A percentile compares a stretch with the other conserved stretches of the same genome.
These are phyloP conservation scores for Hycleus phaleratus DNA, from an alignment of 1,140 invertebrate species.

Conservation along the genomic window DNA sequence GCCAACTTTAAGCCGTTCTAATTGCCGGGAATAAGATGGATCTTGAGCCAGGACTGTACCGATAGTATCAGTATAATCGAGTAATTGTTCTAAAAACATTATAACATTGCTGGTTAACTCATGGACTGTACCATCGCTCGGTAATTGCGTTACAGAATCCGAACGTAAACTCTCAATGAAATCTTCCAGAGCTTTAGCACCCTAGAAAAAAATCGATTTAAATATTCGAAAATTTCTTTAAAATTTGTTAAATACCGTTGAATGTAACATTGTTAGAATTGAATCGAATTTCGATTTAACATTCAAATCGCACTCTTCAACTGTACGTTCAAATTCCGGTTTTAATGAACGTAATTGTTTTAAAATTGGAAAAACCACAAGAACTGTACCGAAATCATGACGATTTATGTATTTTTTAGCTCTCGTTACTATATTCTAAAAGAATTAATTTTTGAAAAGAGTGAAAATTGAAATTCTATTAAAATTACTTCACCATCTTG, in stretches of 20 bases:
- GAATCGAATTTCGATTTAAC: conserved; percentile 65
- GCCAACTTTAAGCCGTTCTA: conserved; percentile 40
- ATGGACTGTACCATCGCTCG: conserved; percentile 93
- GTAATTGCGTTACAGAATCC: conserved; percentile 74
- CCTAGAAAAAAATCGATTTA: conserved; percentile 45
- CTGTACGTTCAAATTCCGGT: conserved; percentile 74
- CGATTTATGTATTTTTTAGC: conserved; percentile 71
- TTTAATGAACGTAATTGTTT: conserved; percentile 73
- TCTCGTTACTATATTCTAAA: conserved; percentile 62
- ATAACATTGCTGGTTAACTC: conserved; percentile 90
- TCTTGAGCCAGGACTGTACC: conserved; percentile 57
- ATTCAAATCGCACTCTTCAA: conserved; percentile 63
- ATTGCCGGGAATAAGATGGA: conserved; percentile 48
- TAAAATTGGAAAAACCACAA: conserved; percentile 80
- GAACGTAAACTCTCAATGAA: conserved; percentile 85
- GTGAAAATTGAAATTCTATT: not conserved
- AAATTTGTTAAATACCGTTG: conserved; percentile 50
- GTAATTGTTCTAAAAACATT: conserved; percentile 77
- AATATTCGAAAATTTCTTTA: not conserved
- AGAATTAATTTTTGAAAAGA: conserved; percentile 11
- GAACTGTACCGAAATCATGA: conserved; percentile 74
- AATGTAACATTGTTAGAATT: conserved; percentile 65
- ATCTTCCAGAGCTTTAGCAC: conserved; percentile 82
- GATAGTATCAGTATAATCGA: conserved; percentile 69
- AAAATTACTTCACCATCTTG: conserved; percentile 68